Conservation (phyloP, 2,113 vertebrate genomes). For the Oreocharis arfaki region DNA sequence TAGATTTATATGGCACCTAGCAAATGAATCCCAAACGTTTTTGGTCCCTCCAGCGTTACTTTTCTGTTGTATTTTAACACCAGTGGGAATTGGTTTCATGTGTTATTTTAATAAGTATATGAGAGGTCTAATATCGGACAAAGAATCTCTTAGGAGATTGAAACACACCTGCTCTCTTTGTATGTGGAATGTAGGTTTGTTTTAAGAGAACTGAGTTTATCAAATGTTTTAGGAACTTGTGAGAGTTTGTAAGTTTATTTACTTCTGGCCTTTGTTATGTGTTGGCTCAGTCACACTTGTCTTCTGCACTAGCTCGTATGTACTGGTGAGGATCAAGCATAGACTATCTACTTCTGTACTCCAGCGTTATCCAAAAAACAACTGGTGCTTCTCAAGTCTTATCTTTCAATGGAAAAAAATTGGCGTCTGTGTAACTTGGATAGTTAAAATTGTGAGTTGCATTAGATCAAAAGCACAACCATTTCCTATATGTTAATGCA, state of each 20-base stretch:
- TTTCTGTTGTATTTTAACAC: not conserved
- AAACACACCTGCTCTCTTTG: not conserved
- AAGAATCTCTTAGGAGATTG: not conserved
- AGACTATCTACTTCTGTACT: constrained; percentile 59
- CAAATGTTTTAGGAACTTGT: not conserved
- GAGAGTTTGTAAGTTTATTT: constrained; percentile 22
- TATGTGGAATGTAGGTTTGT: not conserved
- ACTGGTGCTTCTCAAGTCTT: constrained; percentile 55
- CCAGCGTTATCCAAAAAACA: constrained; percentile 53
- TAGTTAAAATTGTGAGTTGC: constrained; percentile 60
- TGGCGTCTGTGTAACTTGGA: constrained; percentile 48
- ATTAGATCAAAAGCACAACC: constrained; percentile 55
- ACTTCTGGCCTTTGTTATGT: constrained; percentile 17
- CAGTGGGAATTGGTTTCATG: not conserved
- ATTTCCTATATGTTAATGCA: constrained; percentile 43
- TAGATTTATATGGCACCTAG: not conserved
- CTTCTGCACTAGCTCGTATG: constrained; percentile 59
- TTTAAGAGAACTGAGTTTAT: not conserved
- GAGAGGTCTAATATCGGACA: not conserved
- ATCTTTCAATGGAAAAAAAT: constrained; percentile 59
- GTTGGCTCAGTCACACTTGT: constrained; percentile 43
- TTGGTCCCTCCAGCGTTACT: not conserved
- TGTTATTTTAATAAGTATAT: not conserved
- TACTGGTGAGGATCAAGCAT: constrained; percentile 56
- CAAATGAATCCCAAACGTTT: not conserved